Evolutionary conservation across 2,113 vertebrate species (phyloP).

Genomic region (Mandrillus leucophaeus): DNA sequence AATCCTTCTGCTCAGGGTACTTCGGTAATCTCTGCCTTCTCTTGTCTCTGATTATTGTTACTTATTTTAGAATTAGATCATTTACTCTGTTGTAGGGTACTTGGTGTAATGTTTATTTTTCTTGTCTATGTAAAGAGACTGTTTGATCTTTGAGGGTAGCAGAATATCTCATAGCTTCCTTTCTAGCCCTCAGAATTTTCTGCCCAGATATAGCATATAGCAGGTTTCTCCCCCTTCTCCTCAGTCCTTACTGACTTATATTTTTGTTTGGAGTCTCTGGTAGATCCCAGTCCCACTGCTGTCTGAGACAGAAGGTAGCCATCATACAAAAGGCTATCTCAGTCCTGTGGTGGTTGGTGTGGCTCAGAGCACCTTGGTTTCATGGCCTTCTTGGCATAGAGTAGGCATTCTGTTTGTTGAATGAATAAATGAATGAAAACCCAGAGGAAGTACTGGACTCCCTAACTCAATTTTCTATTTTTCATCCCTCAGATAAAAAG

Average conservation of each 20-base stretch:
- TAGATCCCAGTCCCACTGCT: not conserved
- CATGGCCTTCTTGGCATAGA: not conserved
- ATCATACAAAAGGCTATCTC: not conserved
- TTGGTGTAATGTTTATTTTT: not conserved
- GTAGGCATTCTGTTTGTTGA: not conserved
- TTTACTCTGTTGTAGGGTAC: not conserved
- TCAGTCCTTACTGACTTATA: not conserved
- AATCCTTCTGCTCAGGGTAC: not conserved
- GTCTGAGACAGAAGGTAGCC: not conserved
- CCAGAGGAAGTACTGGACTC: not conserved
- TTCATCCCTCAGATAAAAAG: constrained; percentile 23
- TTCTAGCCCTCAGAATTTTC: not conserved
- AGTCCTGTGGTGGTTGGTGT: not conserved
- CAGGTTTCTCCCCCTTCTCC: not conserved
- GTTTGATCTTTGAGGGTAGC: not conserved
- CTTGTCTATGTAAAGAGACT: not conserved
- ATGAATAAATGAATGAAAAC: not conserved
- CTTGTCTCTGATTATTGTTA: not conserved
- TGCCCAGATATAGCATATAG: not conserved
- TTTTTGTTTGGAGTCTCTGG: not conserved
- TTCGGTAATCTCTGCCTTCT: not conserved
- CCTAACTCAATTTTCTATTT: constrained; percentile 12
- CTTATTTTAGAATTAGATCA: constrained; percentile 19
- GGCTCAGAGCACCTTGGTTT: not conserved
- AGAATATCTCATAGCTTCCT: not conserved